Evolutionary conservation across 1,140 invertebrate genomes (phyloP).

Genomic region (Acromyrmex heyeri): DNA sequence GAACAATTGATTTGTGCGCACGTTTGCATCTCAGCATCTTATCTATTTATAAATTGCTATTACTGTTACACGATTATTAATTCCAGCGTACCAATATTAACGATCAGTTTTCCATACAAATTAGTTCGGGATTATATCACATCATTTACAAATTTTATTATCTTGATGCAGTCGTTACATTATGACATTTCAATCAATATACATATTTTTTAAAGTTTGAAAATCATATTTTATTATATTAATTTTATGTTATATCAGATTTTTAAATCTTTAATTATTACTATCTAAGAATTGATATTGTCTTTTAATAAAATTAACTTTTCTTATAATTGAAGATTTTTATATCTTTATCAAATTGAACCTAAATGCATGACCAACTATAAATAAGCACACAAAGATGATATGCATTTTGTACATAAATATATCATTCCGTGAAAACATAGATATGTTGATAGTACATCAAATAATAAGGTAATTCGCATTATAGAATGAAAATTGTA

Average conservation of each 20-base stretch:
- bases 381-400: neutral
- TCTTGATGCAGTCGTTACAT: neutral
- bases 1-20: neutral
- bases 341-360: neutral
- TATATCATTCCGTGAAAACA: constrained; percentile 12
- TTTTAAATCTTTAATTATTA: neutral
- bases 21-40: neutral
- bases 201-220: neutral
- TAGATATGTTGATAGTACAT: constrained; percentile 6
- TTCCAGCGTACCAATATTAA: neutral
- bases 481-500: constrained; percentile 8
- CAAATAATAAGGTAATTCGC: constrained; percentile 40
- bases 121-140: constrained; percentile 11
- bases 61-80: constrained; percentile 24
- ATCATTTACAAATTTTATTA: neutral
- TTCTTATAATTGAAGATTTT: neutral
- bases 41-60: constrained; percentile 15
- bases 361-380: neutral
- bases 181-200: neutral
- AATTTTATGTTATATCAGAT: neutral
- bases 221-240: neutral
- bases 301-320: neutral
- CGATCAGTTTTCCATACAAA: constrained; percentile 5
- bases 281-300: neutral
- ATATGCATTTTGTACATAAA: constrained; percentile 1